Evolutionary conservation across 2,113 vertebrate species (phyloP).

Genomic region (Eonycteris spelaea): DNA sequence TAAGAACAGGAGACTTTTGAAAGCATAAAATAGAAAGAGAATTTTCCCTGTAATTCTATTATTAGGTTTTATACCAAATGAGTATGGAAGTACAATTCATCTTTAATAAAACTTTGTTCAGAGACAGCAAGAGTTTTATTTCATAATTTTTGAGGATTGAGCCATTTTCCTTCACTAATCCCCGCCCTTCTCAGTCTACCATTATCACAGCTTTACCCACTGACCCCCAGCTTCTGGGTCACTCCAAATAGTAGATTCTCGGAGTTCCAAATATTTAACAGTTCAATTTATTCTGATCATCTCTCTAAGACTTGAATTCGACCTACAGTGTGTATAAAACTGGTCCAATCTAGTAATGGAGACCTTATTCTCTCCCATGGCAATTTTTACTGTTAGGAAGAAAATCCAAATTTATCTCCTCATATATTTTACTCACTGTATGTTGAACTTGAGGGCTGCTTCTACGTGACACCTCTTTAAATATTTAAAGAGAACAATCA

Average conservation of each 20-base stretch:
- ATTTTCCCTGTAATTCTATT: neutral
- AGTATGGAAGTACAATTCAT: neutral
- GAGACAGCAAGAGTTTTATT: neutral
- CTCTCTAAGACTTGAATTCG: neutral
- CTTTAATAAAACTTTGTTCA: neutral
- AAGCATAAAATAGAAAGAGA: neutral
- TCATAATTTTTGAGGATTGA: neutral
- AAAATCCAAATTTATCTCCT: constrained; percentile 21
- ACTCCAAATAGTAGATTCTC: neutral
- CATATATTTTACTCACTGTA: neutral
- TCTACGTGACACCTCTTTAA: constrained; percentile 50
- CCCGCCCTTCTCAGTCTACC: neutral
- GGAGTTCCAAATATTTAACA: neutral
- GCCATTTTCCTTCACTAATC: neutral
- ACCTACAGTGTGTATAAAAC: neutral
- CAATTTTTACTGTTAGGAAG: neutral
- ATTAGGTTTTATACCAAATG: neutral
- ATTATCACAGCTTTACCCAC: neutral
- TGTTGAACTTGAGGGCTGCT: neutral
- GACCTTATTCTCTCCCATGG: neutral
- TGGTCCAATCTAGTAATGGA: neutral
- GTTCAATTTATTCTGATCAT: neutral
- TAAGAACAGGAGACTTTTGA: constrained; percentile 28
- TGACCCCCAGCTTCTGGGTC: neutral
- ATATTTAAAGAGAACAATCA: constrained; percentile 52